Base-by-base conservation (phyloP, 2,888 invertebrate genomes). In the Microctonus brassicae region DNA sequence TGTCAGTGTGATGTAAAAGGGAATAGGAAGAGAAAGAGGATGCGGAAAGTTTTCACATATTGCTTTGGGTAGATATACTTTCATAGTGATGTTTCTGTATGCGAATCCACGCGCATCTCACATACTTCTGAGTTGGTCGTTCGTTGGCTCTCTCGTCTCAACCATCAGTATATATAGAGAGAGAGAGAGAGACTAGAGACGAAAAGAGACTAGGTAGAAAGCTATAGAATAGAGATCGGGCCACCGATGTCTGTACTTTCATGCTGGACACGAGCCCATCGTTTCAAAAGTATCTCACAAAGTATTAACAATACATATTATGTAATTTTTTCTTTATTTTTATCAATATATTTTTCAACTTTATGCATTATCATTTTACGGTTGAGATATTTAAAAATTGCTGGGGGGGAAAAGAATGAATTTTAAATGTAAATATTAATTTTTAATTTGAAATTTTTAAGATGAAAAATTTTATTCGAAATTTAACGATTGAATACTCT, bases 261-360 rank as follows among this genome's bases (percentile, higher is more conserved):
- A 74, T 75, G 75, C 76, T 75, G 76, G 83, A 82, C 83, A 83
- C 79, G 79, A 82, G 82, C 81, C 79, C 82, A 81, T 79, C 80
- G 79, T 82, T 83, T 80, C 77, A 78, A 80, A 42, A 81, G 79
- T 82, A 82, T 80, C 76, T 80, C n/a, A n/a, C 79, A 75, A 80
- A 75, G 72, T 74, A 60, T 73, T 42, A 60, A 55, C 6, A 36
- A 36, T 9, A 36, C 10, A 63, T 53, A 69, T 5, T 29, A 29
- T 29, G 3, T 29, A 5, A 5, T 29, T 29, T 29, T 29, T 29
- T 7, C 7, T 29, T 29, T 29, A 5, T 29, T 29, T 29, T 29
- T 29, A 5, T 29, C 7, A 29, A 3, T 29, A 7, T 29, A 5
- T 3, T 29, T 5, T 5, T 29, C n/a, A n/a, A n/a, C n/a, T n/a